Evolutionary conservation across 2,113 vertebrate genomes (phyloP), one percentile per base, ranked within the genome.

Genomic region (Engraulis encrasicolus): DNA sequence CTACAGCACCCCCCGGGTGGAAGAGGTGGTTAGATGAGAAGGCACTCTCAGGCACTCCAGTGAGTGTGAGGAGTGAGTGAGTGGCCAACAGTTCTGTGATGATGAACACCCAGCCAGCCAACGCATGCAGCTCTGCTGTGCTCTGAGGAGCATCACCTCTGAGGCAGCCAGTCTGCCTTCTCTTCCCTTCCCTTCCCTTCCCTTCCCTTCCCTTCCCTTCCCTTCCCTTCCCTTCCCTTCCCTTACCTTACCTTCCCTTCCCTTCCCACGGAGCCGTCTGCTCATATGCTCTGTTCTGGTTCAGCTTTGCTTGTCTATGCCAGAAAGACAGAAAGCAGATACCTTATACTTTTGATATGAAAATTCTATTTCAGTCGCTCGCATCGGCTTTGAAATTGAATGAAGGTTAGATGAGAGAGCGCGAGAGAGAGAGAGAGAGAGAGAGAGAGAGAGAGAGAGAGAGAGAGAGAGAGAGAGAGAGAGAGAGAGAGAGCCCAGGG

Each of bases 381-480:
- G 93, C 91, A 94, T 91, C 90, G 91, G 91, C 92, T 45, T 82
- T 95, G 92, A 95, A 96, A 96, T 95, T 95, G 93, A 94, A 93
- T 95, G 94, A 95, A 96, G 95, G 95, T 96, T 96, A 96, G 95
- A 95, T 74, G 31, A 14, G 49, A 95, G 48, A 18, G 37, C 40
- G 31, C 34, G 49, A 12, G 36, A 58, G 34, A 71, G 52, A 36
- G 52, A 19, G 36, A 20, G 31, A 27, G 80, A 12, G 6, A 50
- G 80, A 4, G 14, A 40, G 40, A 45, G 48, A 58, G 38, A 71
- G 91, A 91, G 40, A 15, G 36, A 54, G 23, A 48, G 45, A 9
- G 31, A 54, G 27, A 61, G 50, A 34, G 50, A 17, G 31, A 17
- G 23, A 20, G 79, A 9, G 2, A 45, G 80, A 1, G 6, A 37